phyloP scores from a whole-genome alignment of 2,888 invertebrate genomes.

The Hyalella azteca region DNA sequence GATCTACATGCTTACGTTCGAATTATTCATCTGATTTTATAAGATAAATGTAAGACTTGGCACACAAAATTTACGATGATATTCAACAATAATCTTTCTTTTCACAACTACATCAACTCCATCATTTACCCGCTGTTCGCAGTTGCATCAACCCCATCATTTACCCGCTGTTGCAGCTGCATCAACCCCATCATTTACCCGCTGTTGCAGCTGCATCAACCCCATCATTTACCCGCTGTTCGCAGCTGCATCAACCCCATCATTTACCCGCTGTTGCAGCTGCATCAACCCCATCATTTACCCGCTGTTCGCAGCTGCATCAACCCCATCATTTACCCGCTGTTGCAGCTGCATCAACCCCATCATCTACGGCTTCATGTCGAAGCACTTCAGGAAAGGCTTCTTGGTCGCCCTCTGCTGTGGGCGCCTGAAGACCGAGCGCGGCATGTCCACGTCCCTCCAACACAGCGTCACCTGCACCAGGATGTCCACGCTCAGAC shows the following conservation, averaged over 20 bases:
- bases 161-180: not conserved
- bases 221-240: slow-evolving; percentile 58
- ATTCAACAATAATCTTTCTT: not conserved
- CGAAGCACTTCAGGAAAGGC: slow-evolving; percentile 72
- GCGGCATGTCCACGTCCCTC: not conserved
- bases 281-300: not conserved
- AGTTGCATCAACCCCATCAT: not conserved
- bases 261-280: slow-evolving; percentile 68
- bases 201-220: not conserved
- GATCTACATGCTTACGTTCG: no score
- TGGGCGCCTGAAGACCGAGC: not conserved
- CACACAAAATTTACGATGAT: no score
- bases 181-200: not conserved
- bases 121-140: not conserved
- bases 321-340: slow-evolving; percentile 46
- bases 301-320: not conserved
- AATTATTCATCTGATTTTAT: no score
- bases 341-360: slow-evolving; percentile 73
- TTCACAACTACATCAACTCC: not conserved
- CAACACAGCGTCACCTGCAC: not conserved
- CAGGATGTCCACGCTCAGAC: not conserved
- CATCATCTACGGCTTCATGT: slow-evolving; percentile 77
- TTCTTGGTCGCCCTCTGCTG: slow-evolving; percentile 51
- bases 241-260: slow-evolving; percentile 75
- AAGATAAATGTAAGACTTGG: no score